Percentiles rank a stretch among this genome's conserved stretches.
phyloP scores from a whole-genome alignment of 2,888 invertebrate genomes.

The Chaetogeoica ovagalla region DNA sequence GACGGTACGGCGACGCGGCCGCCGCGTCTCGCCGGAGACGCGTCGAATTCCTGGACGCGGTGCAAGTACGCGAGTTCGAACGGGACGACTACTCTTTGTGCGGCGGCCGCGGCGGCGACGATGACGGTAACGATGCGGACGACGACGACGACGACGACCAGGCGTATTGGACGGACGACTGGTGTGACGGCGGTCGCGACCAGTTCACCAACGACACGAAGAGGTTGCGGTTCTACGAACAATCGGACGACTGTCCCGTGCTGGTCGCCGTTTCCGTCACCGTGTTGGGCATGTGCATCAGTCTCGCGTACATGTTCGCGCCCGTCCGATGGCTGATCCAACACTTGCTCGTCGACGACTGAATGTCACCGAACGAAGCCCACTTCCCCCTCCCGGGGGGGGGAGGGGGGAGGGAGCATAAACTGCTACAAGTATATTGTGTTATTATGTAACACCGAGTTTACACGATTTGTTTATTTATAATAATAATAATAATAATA shows the following conservation, averaged over 20 bases:
- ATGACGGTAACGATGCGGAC: not conserved
- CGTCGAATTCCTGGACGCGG: constrained; percentile 44
- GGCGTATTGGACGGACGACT: constrained; percentile 12
- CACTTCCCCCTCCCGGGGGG: too few relatives aligned
- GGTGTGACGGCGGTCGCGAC: not conserved
- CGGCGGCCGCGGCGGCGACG: not conserved
- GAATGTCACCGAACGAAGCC: too few relatives aligned
- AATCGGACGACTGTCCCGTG: constrained; percentile 17
- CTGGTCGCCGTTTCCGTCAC: constrained; percentile 37
- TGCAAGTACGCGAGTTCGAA: constrained; percentile 37
- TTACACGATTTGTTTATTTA: too few relatives aligned
- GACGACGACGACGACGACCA: not conserved
- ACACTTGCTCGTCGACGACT: constrained; percentile 24
- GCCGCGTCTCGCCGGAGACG: constrained; percentile 23
- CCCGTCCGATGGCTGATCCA: constrained; percentile 48
- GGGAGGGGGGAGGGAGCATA: too few relatives aligned
- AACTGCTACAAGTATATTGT: too few relatives aligned
- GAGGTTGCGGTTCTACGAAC: not conserved
- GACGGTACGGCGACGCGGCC: not conserved
- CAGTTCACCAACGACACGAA: not conserved
- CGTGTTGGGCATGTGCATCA: constrained; percentile 41
- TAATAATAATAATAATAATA: too few relatives aligned
- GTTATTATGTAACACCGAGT: too few relatives aligned
- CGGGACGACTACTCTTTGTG: constrained; percentile 20
- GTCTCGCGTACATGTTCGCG: constrained; percentile 28